Conservation (phyloP, 2,797 vertebrate species). For the Epinephelus coioides region DNA sequence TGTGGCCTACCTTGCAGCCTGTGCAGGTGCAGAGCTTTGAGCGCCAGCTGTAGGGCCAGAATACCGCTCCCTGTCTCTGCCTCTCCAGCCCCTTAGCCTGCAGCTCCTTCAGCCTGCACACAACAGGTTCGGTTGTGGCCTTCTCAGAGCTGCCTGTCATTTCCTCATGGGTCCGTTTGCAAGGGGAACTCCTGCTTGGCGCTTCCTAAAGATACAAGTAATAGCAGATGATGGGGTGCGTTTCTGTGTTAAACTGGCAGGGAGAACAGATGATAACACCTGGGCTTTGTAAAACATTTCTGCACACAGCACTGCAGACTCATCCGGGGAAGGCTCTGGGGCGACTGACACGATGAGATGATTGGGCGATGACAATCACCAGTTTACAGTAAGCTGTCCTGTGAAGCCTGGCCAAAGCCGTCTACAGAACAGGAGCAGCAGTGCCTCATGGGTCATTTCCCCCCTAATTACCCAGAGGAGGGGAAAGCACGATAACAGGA, state of each 20-base stretch:
- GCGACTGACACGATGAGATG: slow-evolving; percentile 38
- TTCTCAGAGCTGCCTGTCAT: slow-evolving; percentile 45
- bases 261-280: slow-evolving; percentile 14
- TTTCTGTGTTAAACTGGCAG: not conserved
- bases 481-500: slow-evolving; percentile 47
- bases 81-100: slow-evolving; percentile 74
- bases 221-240: not conserved
- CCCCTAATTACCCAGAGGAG: slow-evolving; percentile 76
- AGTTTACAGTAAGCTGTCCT: slow-evolving; percentile 78
- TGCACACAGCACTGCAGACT: slow-evolving; percentile 27
- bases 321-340: slow-evolving; percentile 30
- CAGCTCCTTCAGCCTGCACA: slow-evolving; percentile 89
- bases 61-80: slow-evolving; percentile 87
- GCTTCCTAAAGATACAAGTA: slow-evolving; percentile 58
- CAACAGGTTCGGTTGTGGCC: slow-evolving; percentile 14
- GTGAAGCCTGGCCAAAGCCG: slow-evolving; percentile 69
- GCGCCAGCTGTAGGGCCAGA: slow-evolving; percentile 94
- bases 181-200: slow-evolving; percentile 42
- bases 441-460: slow-evolving; percentile 79
- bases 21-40: slow-evolving; percentile 92
- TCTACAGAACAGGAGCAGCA: slow-evolving; percentile 66
- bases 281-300: slow-evolving; percentile 28
- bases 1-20: slow-evolving; percentile 89
- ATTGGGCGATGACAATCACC: slow-evolving; percentile 67
- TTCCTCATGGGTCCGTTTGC: slow-evolving; percentile 75